Base-by-base conservation (phyloP, 2,888 invertebrate genomes). In the Herminia tarsipennalis region DNA sequence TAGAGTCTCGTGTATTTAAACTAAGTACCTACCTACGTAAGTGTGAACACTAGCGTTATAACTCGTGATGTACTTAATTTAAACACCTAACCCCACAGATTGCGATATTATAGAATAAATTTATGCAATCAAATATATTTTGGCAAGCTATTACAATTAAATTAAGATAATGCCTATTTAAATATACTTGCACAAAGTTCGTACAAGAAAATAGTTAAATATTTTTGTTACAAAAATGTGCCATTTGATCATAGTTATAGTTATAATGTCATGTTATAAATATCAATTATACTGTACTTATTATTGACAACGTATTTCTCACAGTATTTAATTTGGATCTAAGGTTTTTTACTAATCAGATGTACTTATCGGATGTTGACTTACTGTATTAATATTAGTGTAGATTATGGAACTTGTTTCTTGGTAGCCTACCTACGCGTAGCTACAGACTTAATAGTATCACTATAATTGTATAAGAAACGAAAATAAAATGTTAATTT, bases 401-500 rank as follows among this genome's bases (percentile, higher is more conserved):
- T 60, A 56, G 48, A n/a, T 37, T 50, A 59, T 36, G 24, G 39
- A 38, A 36, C 36, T 48, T n/a, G 27, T 16, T 39, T 42, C 33
- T 42, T 35, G 27, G 32, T 28, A 39, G 43, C 24, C 46, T 44
- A 30, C 45, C 35, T 21, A 38, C 22, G 42, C n/a, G 44, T 46
- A 36, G 55, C 36, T n/a, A 44, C 36, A 29, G 38, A 51, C 35
- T 43, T 44, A 42, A 37, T 55, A 40, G 27, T 46, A 41, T 50
- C 21, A 12, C 16, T 39, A 30, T 53, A 28, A 52, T 39, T 55
- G 47, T 60, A 17, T 63, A 60, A 47, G 48, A 54, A 56, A 44
- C 32, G 34, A 47, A n/a, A 70, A 60, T 70, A 63, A 69, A 69
- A 63, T 61, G 66, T 70, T 70, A 58, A 70, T 46, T 70, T n/a